Base-by-base conservation (phyloP, 2,888 invertebrate genomes). In the Drosophila fungiperda region DNA sequence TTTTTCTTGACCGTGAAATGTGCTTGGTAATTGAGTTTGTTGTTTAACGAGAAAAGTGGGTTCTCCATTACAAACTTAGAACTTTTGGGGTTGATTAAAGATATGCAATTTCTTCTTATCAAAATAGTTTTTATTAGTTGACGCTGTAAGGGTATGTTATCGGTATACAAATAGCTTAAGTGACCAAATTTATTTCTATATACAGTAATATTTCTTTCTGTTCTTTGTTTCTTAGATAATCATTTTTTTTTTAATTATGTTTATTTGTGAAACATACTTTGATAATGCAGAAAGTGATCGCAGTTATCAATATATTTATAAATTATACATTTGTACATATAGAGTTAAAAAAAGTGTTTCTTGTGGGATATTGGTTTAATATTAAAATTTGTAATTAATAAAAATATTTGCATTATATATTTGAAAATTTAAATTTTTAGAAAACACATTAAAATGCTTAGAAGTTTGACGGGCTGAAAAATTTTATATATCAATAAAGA, bases 1-100 rank as follows among this genome's bases (percentile, higher is more conserved):
- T 50, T 48, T 20, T 63, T 74, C 66, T 66, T 63, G 82, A 67
- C 70, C 83, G 55, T 73, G 66, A 75, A 82, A 71, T 63, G 50
- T 42, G 58, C 55, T 71, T 58, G 40, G 33, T 38, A 73, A 73
- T 40, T 73, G 49, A 73, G 68, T 54, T 55, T 40, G 49, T 33
- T 78, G 38, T 36, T 49, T 68, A 68, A 61, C 68, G 42, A 57
- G 53, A 12, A 33, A 59, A 68, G 23, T 35, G 20, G 15, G 17
- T 23, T 57, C 40, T 35, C 15, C 20, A 33, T 32, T 35, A 8
- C 29, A 33, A 26, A 42, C 50, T n/a, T 26, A 50, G 26, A 38
- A 29, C 42, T 59, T 35, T 15, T 6, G n/a, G 9, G 8, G 3
- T 36, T 29, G 20, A 6, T 15, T 9, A 59, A 45, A 26, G 48